Percentiles rank a stretch among this genome's conserved stretches.
Conservation (phyloP, 2,888 invertebrate species). For the Drosophila stalkeri region DNA sequence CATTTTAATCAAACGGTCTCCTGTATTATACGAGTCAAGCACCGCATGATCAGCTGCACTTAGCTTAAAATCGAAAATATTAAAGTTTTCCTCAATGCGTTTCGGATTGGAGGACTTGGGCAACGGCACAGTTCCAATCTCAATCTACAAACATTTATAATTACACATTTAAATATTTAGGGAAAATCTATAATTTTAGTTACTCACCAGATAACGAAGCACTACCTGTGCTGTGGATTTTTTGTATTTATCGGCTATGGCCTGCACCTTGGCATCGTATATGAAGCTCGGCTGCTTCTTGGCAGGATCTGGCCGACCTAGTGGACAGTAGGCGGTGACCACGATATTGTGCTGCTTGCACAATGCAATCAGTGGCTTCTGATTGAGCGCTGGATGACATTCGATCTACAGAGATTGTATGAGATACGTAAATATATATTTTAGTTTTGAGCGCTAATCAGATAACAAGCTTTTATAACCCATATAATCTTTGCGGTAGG, state of each 20-base stretch:
- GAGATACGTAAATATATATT: no score
- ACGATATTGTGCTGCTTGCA: constrained; percentile 88
- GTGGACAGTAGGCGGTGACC: constrained; percentile 92
- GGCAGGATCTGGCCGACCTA: constrained; percentile 91
- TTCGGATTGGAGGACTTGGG: constrained; percentile 87
- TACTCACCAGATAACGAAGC: constrained; percentile 86
- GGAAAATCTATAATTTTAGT: not conserved
- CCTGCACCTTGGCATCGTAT: constrained; percentile 85
- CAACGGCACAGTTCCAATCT: constrained; percentile 86
- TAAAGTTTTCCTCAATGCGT: constrained; percentile 86
- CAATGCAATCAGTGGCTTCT: constrained; percentile 88
- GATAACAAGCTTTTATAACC: not conserved
- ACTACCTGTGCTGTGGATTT: constrained; percentile 90
- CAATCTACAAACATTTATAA: constrained; percentile 83
- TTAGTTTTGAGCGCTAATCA: not conserved
- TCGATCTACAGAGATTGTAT: constrained; percentile 83
- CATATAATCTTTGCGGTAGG: not conserved
- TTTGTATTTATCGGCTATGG: constrained; percentile 88
- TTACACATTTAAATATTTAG: not conserved
- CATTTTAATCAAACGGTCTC: constrained; percentile 82
- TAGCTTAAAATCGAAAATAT: constrained; percentile 87
- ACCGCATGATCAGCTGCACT: constrained; percentile 86
- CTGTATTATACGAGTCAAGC: constrained; percentile 86
- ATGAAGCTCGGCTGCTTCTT: constrained; percentile 89
- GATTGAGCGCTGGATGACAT: constrained; percentile 88